phyloP scores from a whole-genome alignment of 2,888 invertebrate species.

The Gortyna flavago region DNA sequence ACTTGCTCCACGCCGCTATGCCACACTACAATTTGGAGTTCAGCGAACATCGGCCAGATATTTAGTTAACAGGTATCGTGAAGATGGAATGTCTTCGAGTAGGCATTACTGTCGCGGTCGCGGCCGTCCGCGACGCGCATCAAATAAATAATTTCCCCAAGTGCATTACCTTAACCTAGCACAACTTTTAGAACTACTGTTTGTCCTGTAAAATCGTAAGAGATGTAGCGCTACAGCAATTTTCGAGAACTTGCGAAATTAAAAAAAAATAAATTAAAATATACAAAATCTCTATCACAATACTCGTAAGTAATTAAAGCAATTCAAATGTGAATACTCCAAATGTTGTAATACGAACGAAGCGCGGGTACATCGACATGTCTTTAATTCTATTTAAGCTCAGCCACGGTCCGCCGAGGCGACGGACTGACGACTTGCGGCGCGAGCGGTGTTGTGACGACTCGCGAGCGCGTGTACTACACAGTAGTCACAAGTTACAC shows the following conservation, averaged over 20 bases:
- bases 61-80: constrained; percentile 70
- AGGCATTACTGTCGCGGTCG: constrained; percentile 68
- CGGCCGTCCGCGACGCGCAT: constrained; percentile 66
- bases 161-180: constrained; percentile 88
- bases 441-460: constrained; percentile 55
- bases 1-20: constrained; percentile 77
- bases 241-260: constrained; percentile 88
- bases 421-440: constrained; percentile 18
- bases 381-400: constrained; percentile 70
- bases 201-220: constrained; percentile 84
- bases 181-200: constrained; percentile 86
- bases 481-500: constrained; percentile 82
- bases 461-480: constrained; percentile 76
- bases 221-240: constrained; percentile 87
- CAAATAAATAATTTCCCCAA: constrained; percentile 82
- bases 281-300: constrained; percentile 91
- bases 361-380: constrained; percentile 80
- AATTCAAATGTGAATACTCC: constrained; percentile 90
- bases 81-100: constrained; percentile 84
- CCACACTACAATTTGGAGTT: constrained; percentile 75
- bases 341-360: constrained; percentile 86
- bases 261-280: constrained; percentile 90
- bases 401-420: constrained; percentile 53
- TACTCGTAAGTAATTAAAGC: constrained; percentile 91
- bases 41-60: constrained; percentile 72